Base-by-base conservation (phyloP, 2,888 invertebrate genomes). In the Gisinianus flammeolus region DNA sequence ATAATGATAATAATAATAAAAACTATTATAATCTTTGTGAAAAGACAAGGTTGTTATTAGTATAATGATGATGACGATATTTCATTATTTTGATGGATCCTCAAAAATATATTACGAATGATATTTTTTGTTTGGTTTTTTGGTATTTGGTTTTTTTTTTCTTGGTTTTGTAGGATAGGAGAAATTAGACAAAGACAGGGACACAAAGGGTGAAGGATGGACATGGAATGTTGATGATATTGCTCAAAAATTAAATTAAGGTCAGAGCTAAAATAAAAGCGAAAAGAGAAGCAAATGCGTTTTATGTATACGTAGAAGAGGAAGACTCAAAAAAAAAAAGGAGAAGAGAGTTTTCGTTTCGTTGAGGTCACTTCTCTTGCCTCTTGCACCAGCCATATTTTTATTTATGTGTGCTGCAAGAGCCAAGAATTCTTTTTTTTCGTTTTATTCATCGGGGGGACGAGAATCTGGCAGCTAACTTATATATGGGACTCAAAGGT, bases 141-240 rank as follows among this genome's bases (percentile, higher is more conserved):
- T 73, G 58, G 22, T 64, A 64, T 64, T 16, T 62, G 22, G 8
- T 16, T 5, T 68, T 35, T 68, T 24, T 68, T 35, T 56, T 26
- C 6, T 44, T 68, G 22, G 35, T 24, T n/a, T 68, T 28, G 31
- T 58, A 81, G 81, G 82, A 80, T 69, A 82, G 81, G 82, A 82
- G 72, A 82, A 79, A 24, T 80, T 68, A 84, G 84, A 85, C 85
- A 85, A 81, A 85, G 85, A 85, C 85, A 85, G 83, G 84, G 85
- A 84, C 85, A 85, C 85, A 85, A 82, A 82, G 82, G 85, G 82
- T 80, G 74, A 58, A 77, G 77, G 77, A 77, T 30, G 70, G 64
- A 75, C 31, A 52, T 67, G 67, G 19, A 30, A 44, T n/a, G 31
- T 68, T 31, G 22, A 44, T 35, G 33, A 68, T 62, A 62, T 58